Conservation (phyloP, 2,797 vertebrate genomes). For the Naso thynnoides region DNA sequence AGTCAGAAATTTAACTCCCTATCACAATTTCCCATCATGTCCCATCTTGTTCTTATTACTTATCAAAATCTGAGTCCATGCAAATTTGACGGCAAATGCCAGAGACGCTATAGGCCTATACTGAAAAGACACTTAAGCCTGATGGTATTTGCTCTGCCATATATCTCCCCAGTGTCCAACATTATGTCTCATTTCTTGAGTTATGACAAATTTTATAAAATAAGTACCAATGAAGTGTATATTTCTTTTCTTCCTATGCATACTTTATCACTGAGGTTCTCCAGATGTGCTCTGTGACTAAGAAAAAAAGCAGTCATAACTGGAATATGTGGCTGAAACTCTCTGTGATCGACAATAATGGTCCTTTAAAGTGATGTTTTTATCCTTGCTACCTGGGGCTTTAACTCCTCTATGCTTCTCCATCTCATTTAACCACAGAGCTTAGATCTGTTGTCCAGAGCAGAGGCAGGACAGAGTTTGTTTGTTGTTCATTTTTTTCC, state of each 20-base stretch:
- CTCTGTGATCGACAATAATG: constrained; percentile 66
- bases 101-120: constrained; percentile 33
- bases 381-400: constrained; percentile 68
- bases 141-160: constrained; percentile 42
- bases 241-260: constrained; percentile 58
- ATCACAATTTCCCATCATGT: constrained; percentile 1
- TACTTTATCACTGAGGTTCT: constrained; percentile 70
- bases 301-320: constrained; percentile 58
- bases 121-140: constrained; percentile 20
- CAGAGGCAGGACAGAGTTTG: neutral
- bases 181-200: constrained; percentile 57
- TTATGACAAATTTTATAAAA: constrained; percentile 46
- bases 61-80: constrained; percentile 4
- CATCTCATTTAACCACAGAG: constrained; percentile 15
- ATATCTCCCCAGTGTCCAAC: constrained; percentile 50
- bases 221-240: constrained; percentile 65
- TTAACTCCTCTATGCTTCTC: constrained; percentile 21
- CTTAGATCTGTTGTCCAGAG: constrained; percentile 1
- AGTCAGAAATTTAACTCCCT: neutral
- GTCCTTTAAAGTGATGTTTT: constrained; percentile 66
- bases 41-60: constrained; percentile 5
- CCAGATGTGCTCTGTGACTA: constrained; percentile 77
- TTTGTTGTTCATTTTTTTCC: constrained; percentile 2
- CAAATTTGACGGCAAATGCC: constrained; percentile 19
- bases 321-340: constrained; percentile 67